These are phyloP conservation scores for Fregetta grallaria DNA, from an alignment of 2,113 vertebrate genomes.

Conservation along the genomic window DNA sequence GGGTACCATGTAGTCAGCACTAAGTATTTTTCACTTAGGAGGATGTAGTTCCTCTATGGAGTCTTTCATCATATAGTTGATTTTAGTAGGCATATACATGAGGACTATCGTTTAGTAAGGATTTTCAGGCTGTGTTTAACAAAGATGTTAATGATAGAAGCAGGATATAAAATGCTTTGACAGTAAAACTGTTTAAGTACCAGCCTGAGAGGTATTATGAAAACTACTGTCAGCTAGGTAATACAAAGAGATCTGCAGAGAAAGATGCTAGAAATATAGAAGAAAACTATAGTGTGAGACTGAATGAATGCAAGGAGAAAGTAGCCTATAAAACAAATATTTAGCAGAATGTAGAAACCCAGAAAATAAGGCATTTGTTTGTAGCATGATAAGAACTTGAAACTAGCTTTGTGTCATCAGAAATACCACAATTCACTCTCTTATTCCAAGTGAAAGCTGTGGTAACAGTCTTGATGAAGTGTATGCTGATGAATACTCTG, in stretches of 20 bases:
- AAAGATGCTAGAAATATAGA: neutral
- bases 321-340: neutral
- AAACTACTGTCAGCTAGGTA: neutral
- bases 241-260: neutral
- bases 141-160: neutral
- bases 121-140: neutral
- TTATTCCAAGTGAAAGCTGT: slow-evolving; percentile 31
- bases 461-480: slow-evolving; percentile 24
- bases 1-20: neutral
- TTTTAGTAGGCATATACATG: neutral
- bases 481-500: slow-evolving; percentile 29
- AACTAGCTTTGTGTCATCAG: slow-evolving; percentile 17
- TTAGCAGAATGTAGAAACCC: neutral
- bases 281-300: neutral
- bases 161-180: neutral
- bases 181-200: neutral
- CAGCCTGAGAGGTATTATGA: neutral
- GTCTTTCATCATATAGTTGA: neutral
- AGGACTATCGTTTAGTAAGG: neutral
- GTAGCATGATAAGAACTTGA: neutral
- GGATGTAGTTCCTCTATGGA: neutral
- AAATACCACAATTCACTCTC: slow-evolving; percentile 5
- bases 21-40: neutral
- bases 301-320: neutral
- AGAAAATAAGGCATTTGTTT: slow-evolving; percentile 11